A percentile compares a stretch with the other conserved stretches of the same genome.
These are phyloP conservation scores for Xenopus petersii DNA, from an alignment of 2,797 vertebrate species.

Conservation along the genomic window DNA sequence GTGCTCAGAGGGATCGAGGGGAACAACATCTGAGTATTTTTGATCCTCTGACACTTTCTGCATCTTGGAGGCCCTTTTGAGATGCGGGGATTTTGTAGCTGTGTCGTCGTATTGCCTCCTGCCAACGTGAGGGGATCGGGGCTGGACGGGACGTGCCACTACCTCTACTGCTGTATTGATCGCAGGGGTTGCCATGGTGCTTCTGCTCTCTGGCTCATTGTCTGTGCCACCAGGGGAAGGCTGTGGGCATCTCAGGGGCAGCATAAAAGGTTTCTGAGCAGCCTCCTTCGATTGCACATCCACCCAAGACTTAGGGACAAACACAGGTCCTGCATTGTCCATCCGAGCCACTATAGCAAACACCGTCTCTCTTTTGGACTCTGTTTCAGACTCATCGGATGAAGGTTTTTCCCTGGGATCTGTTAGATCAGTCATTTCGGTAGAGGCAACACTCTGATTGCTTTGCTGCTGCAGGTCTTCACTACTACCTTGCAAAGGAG, in stretches of 20 bases:
- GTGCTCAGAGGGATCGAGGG: constrained; percentile 78
- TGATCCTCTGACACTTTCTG: constrained; percentile 64
- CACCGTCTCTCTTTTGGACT: constrained; percentile 52
- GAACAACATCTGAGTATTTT: constrained; percentile 57
- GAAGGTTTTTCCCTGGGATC: not conserved
- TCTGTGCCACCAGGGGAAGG: constrained; percentile 26
- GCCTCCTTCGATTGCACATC: constrained; percentile 3
- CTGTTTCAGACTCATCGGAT: constrained; percentile 9
- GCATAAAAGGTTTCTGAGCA: constrained; percentile 68
- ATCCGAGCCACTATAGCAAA: constrained; percentile 51
- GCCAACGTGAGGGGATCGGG: constrained; percentile 37
- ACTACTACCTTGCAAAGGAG: not conserved
- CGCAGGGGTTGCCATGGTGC: constrained; percentile 25
- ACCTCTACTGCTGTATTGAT: constrained; percentile 41
- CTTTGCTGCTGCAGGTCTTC: too few species aligned
- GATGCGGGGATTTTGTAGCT: constrained; percentile 57
- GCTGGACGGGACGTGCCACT: not conserved
- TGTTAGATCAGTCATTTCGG: not conserved
- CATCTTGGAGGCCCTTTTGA: constrained; percentile 60
- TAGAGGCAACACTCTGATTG: not conserved
- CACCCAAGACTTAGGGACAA: constrained; percentile 28
- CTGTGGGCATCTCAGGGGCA: constrained; percentile 75
- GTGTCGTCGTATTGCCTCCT: constrained; percentile 57
- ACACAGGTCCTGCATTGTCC: constrained; percentile 28
- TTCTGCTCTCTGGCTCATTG: constrained; percentile 18